Base-by-base conservation (phyloP, 2,113 vertebrate genomes). In the Verasper variegatus region DNA sequence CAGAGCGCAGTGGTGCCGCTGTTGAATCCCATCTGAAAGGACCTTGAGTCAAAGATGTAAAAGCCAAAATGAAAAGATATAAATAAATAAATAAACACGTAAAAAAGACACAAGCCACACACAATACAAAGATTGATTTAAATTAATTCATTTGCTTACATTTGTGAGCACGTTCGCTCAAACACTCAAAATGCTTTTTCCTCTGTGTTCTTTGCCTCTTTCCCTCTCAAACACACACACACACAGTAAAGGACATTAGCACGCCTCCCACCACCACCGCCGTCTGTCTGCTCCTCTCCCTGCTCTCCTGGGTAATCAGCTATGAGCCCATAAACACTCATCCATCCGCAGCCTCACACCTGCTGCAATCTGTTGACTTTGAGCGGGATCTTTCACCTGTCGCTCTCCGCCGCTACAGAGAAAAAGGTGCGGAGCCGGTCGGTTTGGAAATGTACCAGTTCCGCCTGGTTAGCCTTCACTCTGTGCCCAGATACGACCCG, bases 321-420 rank as follows among this genome's bases (percentile, higher is more conserved):
- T 27, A 65, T 26, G 61, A 78, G 58, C 71, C 67, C 73, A 74
- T 81, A 79, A 89, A 80, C 79, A 64, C n/a, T 76, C 71, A 83
- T 78, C 71, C 70, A 78, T 74, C 71, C 72, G 6, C 76, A 61
- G 67, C 71, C 56, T 15, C 62, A 47, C 82, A 73, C 84, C 80
- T 82, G 80, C 82, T 75, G 71, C 84, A 83, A 82, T 87, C 82
- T 81, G 86, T 88, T 80, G 74, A 86, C 80, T 81, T 52, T 54
- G 61, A 76, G 68, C 42, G 1, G 15, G 68, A 74, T 71, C 74
- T 64, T 74, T 91, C 83, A 88, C 84, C 86, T 90, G 74, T 81
- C 69, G 71, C 83, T 81, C 12, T 21, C 42, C 20, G 65, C 57
- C n/a, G 61, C 57, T 18, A 51, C 10, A 55, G 51, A 65, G 24